Evolutionary conservation across 2,888 invertebrate species (phyloP).

Genomic region (Cerceris ruficornis): DNA sequence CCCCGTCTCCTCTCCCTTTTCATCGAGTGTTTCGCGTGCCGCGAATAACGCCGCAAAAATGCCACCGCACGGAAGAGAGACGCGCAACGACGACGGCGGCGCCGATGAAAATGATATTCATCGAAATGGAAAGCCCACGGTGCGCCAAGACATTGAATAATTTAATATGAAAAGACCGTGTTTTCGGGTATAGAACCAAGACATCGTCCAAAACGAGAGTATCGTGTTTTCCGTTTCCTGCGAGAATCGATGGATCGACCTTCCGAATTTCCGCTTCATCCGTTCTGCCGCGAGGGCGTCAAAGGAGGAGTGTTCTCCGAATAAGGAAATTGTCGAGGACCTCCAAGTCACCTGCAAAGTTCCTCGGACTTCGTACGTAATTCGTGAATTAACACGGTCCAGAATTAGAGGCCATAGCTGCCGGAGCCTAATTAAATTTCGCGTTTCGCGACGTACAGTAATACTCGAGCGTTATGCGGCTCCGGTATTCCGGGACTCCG

Average conservation of each 20-base stretch:
- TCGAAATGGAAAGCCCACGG: conserved; percentile 10
- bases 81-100: background rate
- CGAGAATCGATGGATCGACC: too few relatives aligned
- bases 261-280: too few relatives aligned
- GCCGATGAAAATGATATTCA: conserved; percentile 21
- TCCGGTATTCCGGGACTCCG: background rate
- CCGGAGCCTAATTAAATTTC: conserved; percentile 28
- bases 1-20: too few relatives aligned
- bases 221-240: too few relatives aligned
- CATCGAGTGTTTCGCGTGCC: conserved; percentile 2
- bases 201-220: too few relatives aligned
- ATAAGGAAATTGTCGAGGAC: too few relatives aligned
- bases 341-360: too few relatives aligned
- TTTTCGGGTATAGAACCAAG: background rate
- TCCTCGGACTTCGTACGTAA: background rate
- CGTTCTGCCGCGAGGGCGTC: too few relatives aligned
- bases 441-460: background rate
- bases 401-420: background rate
- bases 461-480: background rate
- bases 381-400: background rate
- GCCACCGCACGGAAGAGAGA: background rate
- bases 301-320: too few relatives aligned
- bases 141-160: conserved; percentile 28
- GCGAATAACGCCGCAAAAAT: background rate
- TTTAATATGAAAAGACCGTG: conserved; percentile 4